Percentiles rank a stretch among this genome's conserved stretches.
Conservation (phyloP, 2,888 invertebrate species). For the Anoplius nigerrimus region DNA sequence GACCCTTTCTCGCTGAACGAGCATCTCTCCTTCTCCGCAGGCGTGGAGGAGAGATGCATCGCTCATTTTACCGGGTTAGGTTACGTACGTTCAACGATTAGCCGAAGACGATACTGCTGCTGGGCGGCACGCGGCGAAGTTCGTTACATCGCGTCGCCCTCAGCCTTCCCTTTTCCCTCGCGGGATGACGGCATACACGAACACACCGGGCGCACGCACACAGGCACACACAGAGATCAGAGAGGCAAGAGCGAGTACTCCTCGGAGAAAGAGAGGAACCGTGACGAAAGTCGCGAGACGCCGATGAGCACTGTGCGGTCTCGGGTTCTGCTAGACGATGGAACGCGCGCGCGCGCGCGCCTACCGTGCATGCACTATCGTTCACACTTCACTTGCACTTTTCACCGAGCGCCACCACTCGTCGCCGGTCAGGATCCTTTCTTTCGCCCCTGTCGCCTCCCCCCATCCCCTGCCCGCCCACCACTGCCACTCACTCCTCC, state of each 20-base stretch:
- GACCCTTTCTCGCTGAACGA: not conserved
- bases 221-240: too few relatives aligned
- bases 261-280: not conserved
- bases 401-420: conserved; percentile 40
- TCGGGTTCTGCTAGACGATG: not conserved
- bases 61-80: not conserved
- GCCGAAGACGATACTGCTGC: not conserved
- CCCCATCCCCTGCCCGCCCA: too few relatives aligned
- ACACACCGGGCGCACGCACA: too few relatives aligned
- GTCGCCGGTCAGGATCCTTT: conserved; percentile 43
- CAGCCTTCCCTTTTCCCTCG: too few relatives aligned
- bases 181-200: too few relatives aligned
- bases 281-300: not conserved
- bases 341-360: conserved; percentile 15
- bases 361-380: conserved; percentile 37
- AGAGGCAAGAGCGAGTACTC: too few relatives aligned
- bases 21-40: too few relatives aligned
- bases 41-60: not conserved
- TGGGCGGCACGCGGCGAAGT: not conserved
- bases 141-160: not conserved
- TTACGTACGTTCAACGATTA: conserved; percentile 37
- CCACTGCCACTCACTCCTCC: conserved; percentile 10
- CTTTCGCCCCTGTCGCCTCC: conserved; percentile 29
- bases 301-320: not conserved
- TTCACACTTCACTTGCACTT: conserved; percentile 54